Evolutionary conservation across 2,797 vertebrate genomes (phyloP), one percentile per base, ranked within the genome.

Genomic region (Clamator glandarius): DNA sequence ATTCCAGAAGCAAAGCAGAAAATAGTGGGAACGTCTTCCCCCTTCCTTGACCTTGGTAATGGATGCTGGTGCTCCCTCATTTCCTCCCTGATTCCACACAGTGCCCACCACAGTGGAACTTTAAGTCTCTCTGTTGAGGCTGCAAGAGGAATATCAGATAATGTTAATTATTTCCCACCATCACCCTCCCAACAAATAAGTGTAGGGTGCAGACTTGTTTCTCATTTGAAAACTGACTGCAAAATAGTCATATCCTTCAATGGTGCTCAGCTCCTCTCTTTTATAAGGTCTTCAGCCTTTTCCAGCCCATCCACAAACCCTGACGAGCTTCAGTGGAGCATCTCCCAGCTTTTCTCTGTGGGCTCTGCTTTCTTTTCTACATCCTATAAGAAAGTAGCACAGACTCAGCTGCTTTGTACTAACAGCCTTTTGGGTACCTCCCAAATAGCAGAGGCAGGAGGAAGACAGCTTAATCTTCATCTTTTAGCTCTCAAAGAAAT

Each of bases 11-110:
- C 17, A 77, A 93, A 89, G n/a, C 33, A 92, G 58, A 94, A 93
- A 85, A 93, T n/a, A 95, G 75, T 83, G 94, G 75, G 90, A 92
- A 94, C 28, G 14, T 93, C 78, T 92, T 94, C 35, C 52, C 78
- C 73, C 64, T 89, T 80, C 54, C 36, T 8, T 94, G 87, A 93
- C 84, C 94, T 89, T 92, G 35, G 52, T 46, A 70, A 63, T 87
- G 72, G 68, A 51, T 80, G 50, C 64, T 90, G 89, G 35, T 76
- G 35, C 15, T 86, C 58, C 66, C 26, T 46, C 35, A 74, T 82
- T 54, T 10, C 44, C 24, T 85, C 50, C 33, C 9, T 44, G 12
- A 11, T 23, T 75, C 26, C 33, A 8, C 16, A 8, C 5, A 20
- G 10, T 29, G 20, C 41, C 52, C 84, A 70, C 19, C 24, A 28